Evolutionary conservation across 2,888 invertebrate species (phyloP), one percentile per base, ranked within the genome.

Genomic region (Pogonocherus hispidulus): DNA sequence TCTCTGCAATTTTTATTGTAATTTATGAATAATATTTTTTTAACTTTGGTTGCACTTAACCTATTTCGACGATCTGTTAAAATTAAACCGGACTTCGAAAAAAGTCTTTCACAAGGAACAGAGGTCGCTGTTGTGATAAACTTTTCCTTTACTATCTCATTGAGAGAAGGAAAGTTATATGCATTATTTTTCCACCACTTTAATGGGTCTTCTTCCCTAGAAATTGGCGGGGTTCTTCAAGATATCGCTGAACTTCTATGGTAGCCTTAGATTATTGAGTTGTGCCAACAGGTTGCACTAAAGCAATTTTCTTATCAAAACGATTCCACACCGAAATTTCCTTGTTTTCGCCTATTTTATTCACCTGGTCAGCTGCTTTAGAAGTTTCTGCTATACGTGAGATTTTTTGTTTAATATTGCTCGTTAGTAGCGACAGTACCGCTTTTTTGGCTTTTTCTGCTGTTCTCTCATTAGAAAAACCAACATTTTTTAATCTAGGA

Each of bases 401-500:
- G 11, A 23, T 47, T 67, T 52, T 32, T 20, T 49, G 20, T 41
- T 56, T 52, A 8, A 52, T 32, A 4, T 20, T 44, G 8, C 14
- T 32, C 6, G 65, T 49, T 19, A 65, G 20, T 47, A 11, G 27
- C 9, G 59, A 57, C 8, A 41, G 55, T n/a, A 51, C 32, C 32
- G 11, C 8, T 49, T 27, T 62, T 44, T 69, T 69, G 6, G 52
- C 63, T 23, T 32, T 63, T 20, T 63, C 63, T 35, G 55, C 8
- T 11, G 2, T 16, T 4, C 8, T 35, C 35, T 49, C 20, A 20
- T 4, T 41, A 9, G 65, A 70, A 67, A 75, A 71, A 41, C 63
- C 72, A 2, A 74, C 27, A 67, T 66, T 69, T 66, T 74, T 74
- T 55, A 65, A 75, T 19, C 73, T 66, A 5, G 75, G 75, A 56